These are phyloP conservation scores for Ochlodes sylvanus DNA, from an alignment of 2,888 invertebrate species.

Conservation along the genomic window DNA sequence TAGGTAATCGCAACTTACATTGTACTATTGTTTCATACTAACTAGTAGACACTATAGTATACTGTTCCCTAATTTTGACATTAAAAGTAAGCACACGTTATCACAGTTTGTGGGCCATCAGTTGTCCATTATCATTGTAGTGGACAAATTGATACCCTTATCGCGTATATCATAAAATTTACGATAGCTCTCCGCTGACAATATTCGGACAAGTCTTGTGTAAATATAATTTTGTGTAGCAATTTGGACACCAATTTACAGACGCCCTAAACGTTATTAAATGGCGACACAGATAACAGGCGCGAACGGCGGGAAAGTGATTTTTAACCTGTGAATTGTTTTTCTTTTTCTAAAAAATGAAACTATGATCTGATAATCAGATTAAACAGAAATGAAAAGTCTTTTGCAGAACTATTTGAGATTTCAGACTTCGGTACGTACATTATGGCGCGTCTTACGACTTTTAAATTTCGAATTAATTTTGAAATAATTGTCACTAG, in stretches of 20 bases:
- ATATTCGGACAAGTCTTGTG: slow-evolving; percentile 69
- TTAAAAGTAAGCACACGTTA: slow-evolving; percentile 55
- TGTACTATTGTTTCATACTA: no score
- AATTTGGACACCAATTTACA: slow-evolving; percentile 41
- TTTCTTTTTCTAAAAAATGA: not conserved
- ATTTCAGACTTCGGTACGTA: no score
- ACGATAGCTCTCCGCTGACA: slow-evolving; percentile 64
- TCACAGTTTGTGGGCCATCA: slow-evolving; percentile 64
- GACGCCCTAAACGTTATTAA: slow-evolving; percentile 36
- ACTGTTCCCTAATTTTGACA: slow-evolving; percentile 9
- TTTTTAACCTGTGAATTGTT: slow-evolving; percentile 25
- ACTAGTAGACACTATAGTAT: not conserved
- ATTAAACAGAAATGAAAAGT: no score
- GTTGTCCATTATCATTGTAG: slow-evolving; percentile 66
- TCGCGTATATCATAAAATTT: slow-evolving; percentile 73
- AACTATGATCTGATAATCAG: no score
- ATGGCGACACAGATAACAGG: slow-evolving; percentile 34
- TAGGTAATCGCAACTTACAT: no score
- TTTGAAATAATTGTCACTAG: no score
- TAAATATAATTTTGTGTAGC: slow-evolving; percentile 69
- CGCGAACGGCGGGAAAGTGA: slow-evolving; percentile 29
- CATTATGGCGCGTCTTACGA: no score
- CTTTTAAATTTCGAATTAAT: no score
- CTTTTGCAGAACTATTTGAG: no score
- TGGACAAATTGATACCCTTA: slow-evolving; percentile 75